Evolutionary conservation across 1,140 invertebrate species (phyloP).

Genomic region (Liolophura sinensis): DNA sequence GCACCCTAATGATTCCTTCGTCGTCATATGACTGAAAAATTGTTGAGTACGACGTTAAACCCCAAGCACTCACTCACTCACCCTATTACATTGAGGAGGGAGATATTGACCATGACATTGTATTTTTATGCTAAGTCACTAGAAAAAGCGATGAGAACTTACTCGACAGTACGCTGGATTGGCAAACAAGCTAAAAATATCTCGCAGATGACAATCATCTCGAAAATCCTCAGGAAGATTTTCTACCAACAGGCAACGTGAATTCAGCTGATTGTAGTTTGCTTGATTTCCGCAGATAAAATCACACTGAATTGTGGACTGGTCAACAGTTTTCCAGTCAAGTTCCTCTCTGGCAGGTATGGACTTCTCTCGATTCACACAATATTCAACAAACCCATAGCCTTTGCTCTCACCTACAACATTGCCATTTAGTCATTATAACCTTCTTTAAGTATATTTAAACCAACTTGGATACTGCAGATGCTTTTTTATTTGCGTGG

Average conservation of each 20-base stretch:
- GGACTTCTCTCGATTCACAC: slow-evolving; percentile 49
- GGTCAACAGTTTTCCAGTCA: slow-evolving; percentile 59
- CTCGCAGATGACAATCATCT: slow-evolving; percentile 64
- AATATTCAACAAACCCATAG: slow-evolving; percentile 68
- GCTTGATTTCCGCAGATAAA: slow-evolving; percentile 45
- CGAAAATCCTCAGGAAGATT: slow-evolving; percentile 63
- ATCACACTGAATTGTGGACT: slow-evolving; percentile 62
- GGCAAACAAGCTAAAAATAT: slow-evolving; percentile 62
- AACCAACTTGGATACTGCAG: no score
- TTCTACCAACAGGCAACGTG: slow-evolving; percentile 64
- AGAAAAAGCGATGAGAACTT: slow-evolving; percentile 7
- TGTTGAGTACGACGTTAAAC: no score
- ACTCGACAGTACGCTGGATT: slow-evolving; percentile 69
- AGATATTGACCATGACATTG: no score
- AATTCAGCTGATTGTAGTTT: slow-evolving; percentile 62
- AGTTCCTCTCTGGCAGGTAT: slow-evolving; percentile 60
- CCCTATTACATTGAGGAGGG: no score
- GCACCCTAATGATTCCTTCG: no score
- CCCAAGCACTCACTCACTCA: no score
- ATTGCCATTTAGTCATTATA: slow-evolving; percentile 9
- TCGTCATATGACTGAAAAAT: no score
- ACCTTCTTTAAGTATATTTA: no score
- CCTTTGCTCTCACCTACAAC: slow-evolving; percentile 62
- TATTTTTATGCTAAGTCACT: no score
- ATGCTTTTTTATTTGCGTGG: no score